Base-by-base conservation (phyloP, 2,797 vertebrate genomes). In the Heliangelus exortis region DNA sequence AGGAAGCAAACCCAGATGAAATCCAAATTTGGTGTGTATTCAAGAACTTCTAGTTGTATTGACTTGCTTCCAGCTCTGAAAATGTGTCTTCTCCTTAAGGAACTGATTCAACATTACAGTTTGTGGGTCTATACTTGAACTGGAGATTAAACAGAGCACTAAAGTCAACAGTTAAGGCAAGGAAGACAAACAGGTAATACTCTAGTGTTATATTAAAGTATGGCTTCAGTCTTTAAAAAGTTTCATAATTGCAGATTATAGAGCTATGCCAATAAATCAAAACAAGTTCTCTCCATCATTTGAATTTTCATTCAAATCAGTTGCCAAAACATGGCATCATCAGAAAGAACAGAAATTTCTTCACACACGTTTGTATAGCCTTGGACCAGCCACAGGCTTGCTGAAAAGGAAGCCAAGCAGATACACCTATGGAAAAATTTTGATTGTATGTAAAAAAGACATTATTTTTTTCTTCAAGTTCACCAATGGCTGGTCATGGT, bases 1-100 rank as follows among this genome's bases (percentile, higher is more conserved):
- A 65, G 95, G 72, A 82, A 89, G 41, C 28, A 96, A 95, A 83
- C 29, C 33, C 47, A 85, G 54, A 87, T 74, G 33, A 90, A 85
- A 78, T 75, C 18, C 48, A 94, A 83, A 85, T 72, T 48, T 62
- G 66, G 13, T 6, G 31, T 33, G 17, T 66, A 66, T 75, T 72
- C 50, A 75, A 66, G 51, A 26, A 83, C 14, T 93, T 77, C 16
- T 61, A 65, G 65, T 89, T 75, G 85, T 41, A 25, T 3, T 80
- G 61, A 68, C 53, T 93, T 73, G 72, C 74, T 82, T 84, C 50
- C 74, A 83, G 34, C 41, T 89, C 65, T 77, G 45, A 72, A 79
- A 87, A 71, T 15, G 19, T 54, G 29, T 34, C 34, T 77, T 89
- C 45, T 86, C 13, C 78, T 77, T 74, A 67, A 85, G 65, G 29